These are phyloP conservation scores for Chionoecetes opilio DNA, from an alignment of 1,140 invertebrate genomes.

Conservation along the genomic window DNA sequence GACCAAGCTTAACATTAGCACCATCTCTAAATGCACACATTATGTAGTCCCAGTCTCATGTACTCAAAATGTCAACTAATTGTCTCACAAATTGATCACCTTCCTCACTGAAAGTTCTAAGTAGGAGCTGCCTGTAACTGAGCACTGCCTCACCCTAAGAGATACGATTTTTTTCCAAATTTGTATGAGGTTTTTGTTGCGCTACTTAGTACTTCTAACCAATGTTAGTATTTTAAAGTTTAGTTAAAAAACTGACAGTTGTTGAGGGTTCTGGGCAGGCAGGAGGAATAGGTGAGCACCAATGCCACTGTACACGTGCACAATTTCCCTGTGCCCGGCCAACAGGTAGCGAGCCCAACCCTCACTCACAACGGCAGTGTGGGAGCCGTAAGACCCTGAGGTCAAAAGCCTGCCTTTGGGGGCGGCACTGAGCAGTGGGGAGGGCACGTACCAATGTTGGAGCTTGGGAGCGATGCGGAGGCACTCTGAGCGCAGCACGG, in stretches of 20 bases:
- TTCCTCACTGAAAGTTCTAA: conserved; percentile 70
- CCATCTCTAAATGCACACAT: conserved; percentile 79
- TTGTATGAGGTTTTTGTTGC: conserved; percentile 71
- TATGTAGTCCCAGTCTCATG: conserved; percentile 73
- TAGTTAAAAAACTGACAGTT: conserved; percentile 70
- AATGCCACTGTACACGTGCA: conserved; percentile 60
- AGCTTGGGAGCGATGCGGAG: conserved; percentile 71
- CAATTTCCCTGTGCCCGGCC: conserved; percentile 74
- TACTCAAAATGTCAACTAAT: conserved; percentile 44
- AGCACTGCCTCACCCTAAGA: conserved; percentile 74
- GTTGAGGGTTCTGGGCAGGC: conserved; percentile 70
- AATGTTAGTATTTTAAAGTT: conserved; percentile 76
- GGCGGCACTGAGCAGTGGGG: conserved; percentile 60
- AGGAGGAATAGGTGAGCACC: conserved; percentile 71
- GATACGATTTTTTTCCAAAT: not conserved
- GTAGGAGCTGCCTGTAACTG: conserved; percentile 75
- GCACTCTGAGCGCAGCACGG: conserved; percentile 76
- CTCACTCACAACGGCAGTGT: conserved; percentile 68
- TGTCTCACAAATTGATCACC: conserved; percentile 66
- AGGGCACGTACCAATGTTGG: conserved; percentile 71
- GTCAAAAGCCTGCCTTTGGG: conserved; percentile 69
- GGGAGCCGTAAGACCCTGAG: conserved; percentile 69
- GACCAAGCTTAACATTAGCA: conserved; percentile 79
- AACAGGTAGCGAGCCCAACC: conserved; percentile 59
- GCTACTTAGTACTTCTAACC: conserved; percentile 71